These are phyloP conservation scores for Actenoides hombroni DNA, from an alignment of 2,113 vertebrate genomes.

Conservation along the genomic window DNA sequence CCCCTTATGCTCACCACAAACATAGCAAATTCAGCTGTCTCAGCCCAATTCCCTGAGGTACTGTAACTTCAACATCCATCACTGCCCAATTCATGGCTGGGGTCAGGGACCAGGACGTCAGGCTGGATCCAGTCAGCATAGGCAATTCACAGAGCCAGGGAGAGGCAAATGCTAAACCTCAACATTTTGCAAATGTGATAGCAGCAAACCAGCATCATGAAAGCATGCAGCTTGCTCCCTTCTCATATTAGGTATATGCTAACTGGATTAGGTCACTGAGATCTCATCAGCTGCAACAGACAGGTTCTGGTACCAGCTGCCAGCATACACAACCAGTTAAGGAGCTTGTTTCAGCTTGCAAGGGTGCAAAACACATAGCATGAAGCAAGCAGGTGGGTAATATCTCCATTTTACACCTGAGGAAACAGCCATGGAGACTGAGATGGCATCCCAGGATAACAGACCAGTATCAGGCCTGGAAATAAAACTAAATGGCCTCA, in stretches of 20 bases:
- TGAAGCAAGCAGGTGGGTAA: slow-evolving; percentile 8
- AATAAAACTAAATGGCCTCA: not conserved
- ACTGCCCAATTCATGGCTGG: not conserved
- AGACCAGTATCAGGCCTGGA: not conserved
- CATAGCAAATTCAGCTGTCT: not conserved
- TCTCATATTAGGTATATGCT: not conserved
- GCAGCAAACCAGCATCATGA: not conserved
- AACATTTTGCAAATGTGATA: not conserved
- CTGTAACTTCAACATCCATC: fast-evolving
- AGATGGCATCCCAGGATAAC: not conserved
- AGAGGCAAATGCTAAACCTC: not conserved
- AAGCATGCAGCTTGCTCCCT: not conserved
- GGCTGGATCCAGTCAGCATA: fast-evolving
- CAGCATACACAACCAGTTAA: not conserved
- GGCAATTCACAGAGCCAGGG: fast-evolving
- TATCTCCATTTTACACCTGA: slow-evolving; percentile 38
- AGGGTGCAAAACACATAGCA: not conserved
- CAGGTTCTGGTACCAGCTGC: not conserved
- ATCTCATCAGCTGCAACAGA: not conserved
- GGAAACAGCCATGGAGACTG: not conserved
- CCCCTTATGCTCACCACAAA: fast-evolving
- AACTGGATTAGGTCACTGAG: not conserved
- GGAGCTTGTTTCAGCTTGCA: not conserved
- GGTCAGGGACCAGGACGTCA: not conserved
- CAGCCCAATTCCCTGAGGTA: not conserved